Conservation (phyloP, 2,113 vertebrate genomes). For the Forbesichthys papilliferus region DNA sequence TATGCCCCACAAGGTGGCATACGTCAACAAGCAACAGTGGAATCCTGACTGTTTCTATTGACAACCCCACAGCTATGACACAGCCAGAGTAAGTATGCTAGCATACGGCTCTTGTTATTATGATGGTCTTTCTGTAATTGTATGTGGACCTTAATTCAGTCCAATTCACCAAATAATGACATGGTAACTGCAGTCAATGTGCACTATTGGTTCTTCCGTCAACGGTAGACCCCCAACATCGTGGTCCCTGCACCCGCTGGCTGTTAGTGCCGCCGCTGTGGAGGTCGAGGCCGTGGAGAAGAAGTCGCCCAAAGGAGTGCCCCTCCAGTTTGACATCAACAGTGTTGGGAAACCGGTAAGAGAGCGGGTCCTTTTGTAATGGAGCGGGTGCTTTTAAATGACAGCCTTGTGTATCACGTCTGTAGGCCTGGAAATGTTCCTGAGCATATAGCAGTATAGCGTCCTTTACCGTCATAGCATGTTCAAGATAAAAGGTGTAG, state of each 20-base stretch:
- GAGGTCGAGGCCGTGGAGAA: conserved; percentile 81
- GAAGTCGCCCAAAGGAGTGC: conserved; percentile 92
- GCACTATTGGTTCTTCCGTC: not conserved
- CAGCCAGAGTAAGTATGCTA: conserved; percentile 81
- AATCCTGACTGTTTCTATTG: conserved; percentile 92
- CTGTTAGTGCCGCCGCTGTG: conserved; percentile 72
- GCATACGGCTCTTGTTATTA: no score
- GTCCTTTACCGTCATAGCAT: no score
- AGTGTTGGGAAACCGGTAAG: conserved; percentile 93
- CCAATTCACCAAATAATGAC: no score
- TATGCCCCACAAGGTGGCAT: conserved; percentile 83
- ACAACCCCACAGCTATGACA: conserved; percentile 90
- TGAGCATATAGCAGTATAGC: no score
- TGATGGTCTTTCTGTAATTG: no score
- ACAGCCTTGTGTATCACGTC: no score
- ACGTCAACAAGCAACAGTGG: conserved; percentile 84
- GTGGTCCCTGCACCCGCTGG: conserved; percentile 81
- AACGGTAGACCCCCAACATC: conserved; percentile 82
- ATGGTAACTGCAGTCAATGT: not conserved
- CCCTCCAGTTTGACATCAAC: conserved; percentile 95
- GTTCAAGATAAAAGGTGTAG: no score
- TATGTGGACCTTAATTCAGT: no score
- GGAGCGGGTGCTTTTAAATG: not conserved
- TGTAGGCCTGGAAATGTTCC: no score
- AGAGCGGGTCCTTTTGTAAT: not conserved